phyloP scores from a whole-genome alignment of 2,797 vertebrate species.

The Arrhamphus sclerolepis region DNA sequence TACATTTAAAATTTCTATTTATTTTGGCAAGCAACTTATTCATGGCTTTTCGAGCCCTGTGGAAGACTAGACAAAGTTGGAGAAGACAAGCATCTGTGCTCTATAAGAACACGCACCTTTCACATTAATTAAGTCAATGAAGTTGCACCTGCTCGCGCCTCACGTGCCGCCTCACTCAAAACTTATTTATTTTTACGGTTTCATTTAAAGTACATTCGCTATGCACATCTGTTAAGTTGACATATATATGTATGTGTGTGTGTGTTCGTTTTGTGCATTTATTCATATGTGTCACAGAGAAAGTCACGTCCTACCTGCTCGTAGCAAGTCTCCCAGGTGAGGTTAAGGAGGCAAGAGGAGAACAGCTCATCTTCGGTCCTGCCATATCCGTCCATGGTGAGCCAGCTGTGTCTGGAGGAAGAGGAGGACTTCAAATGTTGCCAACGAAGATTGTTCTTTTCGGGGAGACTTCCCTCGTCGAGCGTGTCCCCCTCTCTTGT shows the following conservation, averaged over 20 bases:
- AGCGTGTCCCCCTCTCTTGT: slow-evolving; percentile 10
- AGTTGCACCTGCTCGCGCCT: slow-evolving; percentile 36
- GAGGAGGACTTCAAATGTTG: slow-evolving; percentile 14
- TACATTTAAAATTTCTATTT: no score
- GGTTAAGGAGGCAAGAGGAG: slow-evolving; percentile 89
- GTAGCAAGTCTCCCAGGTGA: slow-evolving; percentile 92
- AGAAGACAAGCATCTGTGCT: no score
- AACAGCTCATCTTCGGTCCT: slow-evolving; percentile 90
- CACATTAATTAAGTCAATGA: slow-evolving; percentile 31
- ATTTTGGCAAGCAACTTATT: no score
- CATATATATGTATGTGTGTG: not conserved
- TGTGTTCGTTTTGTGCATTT: not conserved
- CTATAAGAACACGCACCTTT: no score
- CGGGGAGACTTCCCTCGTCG: slow-evolving; percentile 35
- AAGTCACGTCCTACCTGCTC: slow-evolving; percentile 86
- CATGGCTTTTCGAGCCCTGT: no score
- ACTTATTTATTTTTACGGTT: slow-evolving; percentile 1
- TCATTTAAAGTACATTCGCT: not conserved
- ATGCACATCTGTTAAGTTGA: not conserved
- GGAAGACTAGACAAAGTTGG: not conserved
- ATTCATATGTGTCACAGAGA: not conserved
- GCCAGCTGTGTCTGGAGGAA: slow-evolving; percentile 49
- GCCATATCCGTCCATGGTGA: slow-evolving; percentile 90
- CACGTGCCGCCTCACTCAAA: slow-evolving; percentile 16
- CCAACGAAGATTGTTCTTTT: not conserved